Base-by-base conservation (phyloP, 2,113 vertebrate species). In the Phylloscopus whistleri region DNA sequence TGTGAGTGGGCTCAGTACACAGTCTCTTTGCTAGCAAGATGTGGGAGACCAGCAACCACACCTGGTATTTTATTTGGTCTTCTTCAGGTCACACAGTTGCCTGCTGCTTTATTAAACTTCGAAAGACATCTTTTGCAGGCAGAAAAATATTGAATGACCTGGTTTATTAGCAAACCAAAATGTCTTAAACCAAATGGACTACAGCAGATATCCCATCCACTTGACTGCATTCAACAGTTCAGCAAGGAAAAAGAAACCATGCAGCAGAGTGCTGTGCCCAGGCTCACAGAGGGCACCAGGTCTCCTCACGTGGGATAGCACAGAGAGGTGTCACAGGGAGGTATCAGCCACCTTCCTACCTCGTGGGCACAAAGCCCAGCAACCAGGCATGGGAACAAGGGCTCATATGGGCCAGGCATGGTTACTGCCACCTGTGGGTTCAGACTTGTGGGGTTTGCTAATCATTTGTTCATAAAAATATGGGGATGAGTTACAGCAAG, bases 371-470 rank as follows among this genome's bases (percentile, higher is more conserved):
- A 56, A 69, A 82, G 23, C 31, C 55, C 55, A 35, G 31, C 3
- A 0, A 26, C 33, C 3, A 11, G 30, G 48, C 43, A 31, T 0
- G 3, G 31, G 19, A 7, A 44, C 0, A 2, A 83, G 70, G 30
- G 20, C 15, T 64, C 48, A 20, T 6, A 2, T 1, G 3, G 13
- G 33, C 63, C 3, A 4, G 28, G 28, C 11, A 26, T 30, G 12
- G 44, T 43, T 46, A 10, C 46, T 0, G 1, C 75, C 73, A 31
- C 13, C 24, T 19, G 10, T 75, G 30, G 8, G 43, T 51, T 82
- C 43, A 46, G n/a, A 46, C 16, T 62, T 56, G 14, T 2, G 2
- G 24, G 7, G 6, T 66, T 89, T 93, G 48, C 68, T 84, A 56
- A 68, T 33, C 53, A 55, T 73, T 73, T 80, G 18, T 56, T 55